These are phyloP conservation scores for Bombus huntii DNA, from an alignment of 1,140 invertebrate species.

Conservation along the genomic window DNA sequence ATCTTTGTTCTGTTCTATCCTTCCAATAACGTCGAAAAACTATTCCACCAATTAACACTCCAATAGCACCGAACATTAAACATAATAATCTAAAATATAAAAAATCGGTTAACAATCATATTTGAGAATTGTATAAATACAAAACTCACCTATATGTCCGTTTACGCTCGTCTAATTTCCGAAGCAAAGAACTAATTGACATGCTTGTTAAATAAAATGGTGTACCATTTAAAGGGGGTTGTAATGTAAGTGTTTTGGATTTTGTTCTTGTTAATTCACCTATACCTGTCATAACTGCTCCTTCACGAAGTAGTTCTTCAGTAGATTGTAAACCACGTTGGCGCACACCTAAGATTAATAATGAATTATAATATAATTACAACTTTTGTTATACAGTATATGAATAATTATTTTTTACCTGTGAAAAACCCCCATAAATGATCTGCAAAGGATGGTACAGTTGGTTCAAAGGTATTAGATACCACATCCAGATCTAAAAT, in stretches of 20 bases:
- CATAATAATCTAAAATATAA: constrained; percentile 83
- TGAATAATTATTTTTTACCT: constrained; percentile 74
- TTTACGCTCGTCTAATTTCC: constrained; percentile 87
- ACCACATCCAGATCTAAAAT: constrained; percentile 90
- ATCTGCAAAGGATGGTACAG: constrained; percentile 87
- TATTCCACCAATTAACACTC: constrained; percentile 85
- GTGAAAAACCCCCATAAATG: constrained; percentile 91
- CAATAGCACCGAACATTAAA: constrained; percentile 87
- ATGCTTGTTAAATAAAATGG: constrained; percentile 89
- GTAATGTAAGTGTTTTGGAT: constrained; percentile 85
- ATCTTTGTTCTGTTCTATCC: constrained; percentile 82
- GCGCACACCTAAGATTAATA: constrained; percentile 80
- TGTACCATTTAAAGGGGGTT: constrained; percentile 86
- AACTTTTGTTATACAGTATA: too few species aligned
- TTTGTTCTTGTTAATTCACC: constrained; percentile 85
- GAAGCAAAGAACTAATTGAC: constrained; percentile 86
- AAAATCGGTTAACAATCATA: background rate
- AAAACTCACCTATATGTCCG: constrained; percentile 83
- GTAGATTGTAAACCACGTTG: constrained; percentile 90
- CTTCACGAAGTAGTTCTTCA: constrained; percentile 90
- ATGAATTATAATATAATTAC: background rate
- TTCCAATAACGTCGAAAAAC: constrained; percentile 86
- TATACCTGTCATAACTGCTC: constrained; percentile 89
- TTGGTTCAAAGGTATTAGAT: constrained; percentile 89
- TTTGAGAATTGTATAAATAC: background rate